Evolutionary conservation across 2,113 vertebrate genomes (phyloP).

Genomic region (Paracanthobrama guichenoti): DNA sequence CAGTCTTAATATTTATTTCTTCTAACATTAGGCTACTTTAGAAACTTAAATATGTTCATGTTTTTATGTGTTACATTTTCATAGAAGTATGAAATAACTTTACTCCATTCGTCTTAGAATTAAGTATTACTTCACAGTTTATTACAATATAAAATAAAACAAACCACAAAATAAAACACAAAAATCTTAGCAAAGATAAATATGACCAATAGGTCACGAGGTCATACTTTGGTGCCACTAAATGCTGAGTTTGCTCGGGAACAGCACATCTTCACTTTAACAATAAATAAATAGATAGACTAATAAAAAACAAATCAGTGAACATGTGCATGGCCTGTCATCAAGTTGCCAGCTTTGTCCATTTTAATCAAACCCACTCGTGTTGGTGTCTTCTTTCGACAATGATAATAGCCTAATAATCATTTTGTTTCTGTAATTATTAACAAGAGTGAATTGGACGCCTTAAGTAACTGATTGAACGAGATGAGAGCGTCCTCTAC

Average conservation of each 20-base stretch:
- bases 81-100: no score
- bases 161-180: background rate
- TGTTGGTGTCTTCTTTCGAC: background rate
- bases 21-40: background rate
- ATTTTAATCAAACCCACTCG: background rate
- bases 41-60: background rate
- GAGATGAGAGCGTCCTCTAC: constrained; percentile 72
- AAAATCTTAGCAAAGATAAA: background rate
- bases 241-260: background rate
- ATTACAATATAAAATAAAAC: background rate
- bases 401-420: background rate
- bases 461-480: constrained; percentile 40
- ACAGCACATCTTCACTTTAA: background rate
- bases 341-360: background rate
- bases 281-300: no score
- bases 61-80: background rate
- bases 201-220: background rate
- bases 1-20: background rate
- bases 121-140: background rate
- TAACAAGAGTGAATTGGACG: constrained; percentile 4
- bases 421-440: constrained; percentile 25
- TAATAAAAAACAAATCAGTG: background rate
- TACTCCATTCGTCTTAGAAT: background rate
- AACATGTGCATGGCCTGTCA: background rate
- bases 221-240: background rate